Conservation (phyloP, 2,113 vertebrate genomes). For the Anhinga anhinga region DNA sequence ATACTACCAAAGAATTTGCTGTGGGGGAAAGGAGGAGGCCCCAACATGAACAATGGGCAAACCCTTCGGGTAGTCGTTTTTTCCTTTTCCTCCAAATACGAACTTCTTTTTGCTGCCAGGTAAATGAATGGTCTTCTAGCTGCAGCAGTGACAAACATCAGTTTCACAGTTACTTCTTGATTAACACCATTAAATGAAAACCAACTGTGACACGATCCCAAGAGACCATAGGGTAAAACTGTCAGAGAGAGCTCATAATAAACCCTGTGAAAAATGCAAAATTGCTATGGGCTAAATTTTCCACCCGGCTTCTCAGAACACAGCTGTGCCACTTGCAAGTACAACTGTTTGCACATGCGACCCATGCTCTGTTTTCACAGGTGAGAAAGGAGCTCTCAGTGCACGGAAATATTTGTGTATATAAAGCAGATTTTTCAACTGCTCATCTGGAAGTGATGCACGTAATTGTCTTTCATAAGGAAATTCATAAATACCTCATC, state of each 20-base stretch:
- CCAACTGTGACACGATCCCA: constrained; percentile 6
- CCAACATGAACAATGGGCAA: not conserved
- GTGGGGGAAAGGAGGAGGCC: not conserved
- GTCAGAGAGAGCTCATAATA: constrained; percentile 45
- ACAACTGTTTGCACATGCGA: not conserved
- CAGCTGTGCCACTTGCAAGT: constrained; percentile 45
- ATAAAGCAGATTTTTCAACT: constrained; percentile 14
- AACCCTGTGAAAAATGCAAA: constrained; percentile 53
- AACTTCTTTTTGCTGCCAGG: not conserved
- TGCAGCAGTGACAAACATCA: not conserved
- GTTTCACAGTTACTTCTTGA: constrained; percentile 46
- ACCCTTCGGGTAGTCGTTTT: not conserved
- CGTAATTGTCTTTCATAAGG: constrained; percentile 1
- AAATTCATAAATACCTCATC: not conserved
- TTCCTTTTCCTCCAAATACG: not conserved
- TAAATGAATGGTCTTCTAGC: not conserved
- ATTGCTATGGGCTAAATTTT: constrained; percentile 62
- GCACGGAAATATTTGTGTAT: not conserved
- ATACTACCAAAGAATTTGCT: not conserved
- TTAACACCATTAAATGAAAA: constrained; percentile 54
- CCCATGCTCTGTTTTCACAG: constrained; percentile 38
- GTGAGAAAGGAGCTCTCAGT: constrained; percentile 25
- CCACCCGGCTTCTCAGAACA: constrained; percentile 46
- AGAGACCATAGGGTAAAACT: constrained; percentile 27
- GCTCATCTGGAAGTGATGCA: not conserved